Evolutionary conservation across 2,797 vertebrate genomes (phyloP).

Genomic region (Setipinna tenuifilis): DNA sequence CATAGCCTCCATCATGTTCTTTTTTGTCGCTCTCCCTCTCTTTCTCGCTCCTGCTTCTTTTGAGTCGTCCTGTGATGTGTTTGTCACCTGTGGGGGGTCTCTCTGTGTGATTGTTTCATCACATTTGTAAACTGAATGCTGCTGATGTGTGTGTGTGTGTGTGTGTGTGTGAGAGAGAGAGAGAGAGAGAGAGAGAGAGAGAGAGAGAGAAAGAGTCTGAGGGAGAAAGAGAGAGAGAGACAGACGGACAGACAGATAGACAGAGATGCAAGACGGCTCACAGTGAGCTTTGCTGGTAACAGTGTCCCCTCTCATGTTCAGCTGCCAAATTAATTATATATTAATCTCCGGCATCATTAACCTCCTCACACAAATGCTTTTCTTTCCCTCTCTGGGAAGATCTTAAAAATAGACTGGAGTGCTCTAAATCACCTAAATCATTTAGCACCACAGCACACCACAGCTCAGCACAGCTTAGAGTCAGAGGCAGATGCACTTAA

Average conservation of each 20-base stretch:
- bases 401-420: not conserved
- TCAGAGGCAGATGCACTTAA: not conserved
- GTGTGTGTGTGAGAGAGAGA: not conserved
- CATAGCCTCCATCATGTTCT: slow-evolving; percentile 5
- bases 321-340: slow-evolving; percentile 15
- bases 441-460: not conserved
- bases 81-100: not conserved
- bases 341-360: slow-evolving; percentile 5
- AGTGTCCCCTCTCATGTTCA: slow-evolving; percentile 14
- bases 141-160: slow-evolving; percentile 19
- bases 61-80: not conserved
- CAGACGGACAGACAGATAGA: too few species aligned
- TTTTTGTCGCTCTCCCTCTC: not conserved
- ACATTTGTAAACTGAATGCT: not conserved
- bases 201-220: too few species aligned
- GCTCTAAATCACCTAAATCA: slow-evolving; percentile 5
- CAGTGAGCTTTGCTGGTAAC: not conserved
- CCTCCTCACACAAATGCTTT: slow-evolving; percentile 15
- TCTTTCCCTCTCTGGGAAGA: slow-evolving; percentile 4
- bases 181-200: not conserved
- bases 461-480: not conserved
- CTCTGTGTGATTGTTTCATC: slow-evolving; percentile 28
- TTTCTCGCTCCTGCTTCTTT: not conserved
- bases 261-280: too few species aligned
- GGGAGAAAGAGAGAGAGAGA: too few species aligned